Conservation (phyloP, 2,797 vertebrate genomes). For the Diplodus puntazzo region DNA sequence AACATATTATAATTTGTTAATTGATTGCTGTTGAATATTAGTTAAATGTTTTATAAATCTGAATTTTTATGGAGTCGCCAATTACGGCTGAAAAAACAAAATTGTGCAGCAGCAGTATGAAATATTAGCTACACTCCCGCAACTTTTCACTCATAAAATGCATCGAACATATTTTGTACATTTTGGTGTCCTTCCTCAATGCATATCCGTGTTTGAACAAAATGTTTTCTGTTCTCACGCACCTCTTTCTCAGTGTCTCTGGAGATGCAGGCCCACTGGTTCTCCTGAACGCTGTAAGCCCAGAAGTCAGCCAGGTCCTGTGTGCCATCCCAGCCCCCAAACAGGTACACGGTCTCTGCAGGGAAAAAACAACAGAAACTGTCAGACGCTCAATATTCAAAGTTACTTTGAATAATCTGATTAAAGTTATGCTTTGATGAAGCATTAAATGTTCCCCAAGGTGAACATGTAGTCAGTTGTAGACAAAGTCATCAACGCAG, state of each 20-base stretch:
- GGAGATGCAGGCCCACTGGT: conserved; percentile 98
- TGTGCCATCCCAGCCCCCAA: conserved; percentile 99
- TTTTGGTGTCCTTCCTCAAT: too few species aligned
- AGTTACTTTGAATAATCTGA: background rate
- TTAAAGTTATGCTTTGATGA: background rate
- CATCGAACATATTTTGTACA: background rate
- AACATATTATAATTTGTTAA: too few species aligned
- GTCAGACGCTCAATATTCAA: background rate
- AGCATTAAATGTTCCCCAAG: background rate
- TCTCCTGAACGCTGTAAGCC: conserved; percentile 98
- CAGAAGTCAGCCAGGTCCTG: conserved; percentile 99
- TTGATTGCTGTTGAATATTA: too few species aligned
- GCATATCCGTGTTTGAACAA: background rate
- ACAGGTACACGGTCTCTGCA: conserved; percentile 97
- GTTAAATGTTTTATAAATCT: too few species aligned
- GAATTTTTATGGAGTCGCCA: too few species aligned
- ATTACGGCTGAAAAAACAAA: too few species aligned
- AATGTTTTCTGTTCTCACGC: conserved; percentile 31
- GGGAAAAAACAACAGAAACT: background rate
- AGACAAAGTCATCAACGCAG: background rate
- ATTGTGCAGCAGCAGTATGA: too few species aligned
- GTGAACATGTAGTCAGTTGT: background rate
- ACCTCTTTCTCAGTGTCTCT: conserved; percentile 99
- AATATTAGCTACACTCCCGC: background rate
- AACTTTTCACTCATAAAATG: background rate